Evolutionary conservation across 2,888 invertebrate genomes (phyloP), one percentile per base, ranked within the genome.

Genomic region (Patella caerulea): DNA sequence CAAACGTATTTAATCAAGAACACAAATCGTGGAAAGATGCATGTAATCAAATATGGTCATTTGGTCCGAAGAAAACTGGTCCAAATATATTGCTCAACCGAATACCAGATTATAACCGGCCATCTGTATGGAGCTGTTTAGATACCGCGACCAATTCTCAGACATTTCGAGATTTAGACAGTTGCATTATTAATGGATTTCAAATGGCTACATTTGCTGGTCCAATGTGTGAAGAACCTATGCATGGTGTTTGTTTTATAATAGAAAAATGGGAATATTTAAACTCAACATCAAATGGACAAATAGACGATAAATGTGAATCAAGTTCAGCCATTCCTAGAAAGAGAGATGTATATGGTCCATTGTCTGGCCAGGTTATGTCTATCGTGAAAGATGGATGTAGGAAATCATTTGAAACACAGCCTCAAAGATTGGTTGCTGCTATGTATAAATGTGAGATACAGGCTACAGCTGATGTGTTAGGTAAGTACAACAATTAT

Each of bases 151-250:
- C 74, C 19, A 75, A 79, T 11, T 56, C 29, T 2, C 59, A 74
- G n/a, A 77, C 73, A 29, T 70, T 87, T 52, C 80, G 89, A 70
- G 86, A 86, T 15, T 92, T 91, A 90, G 96, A 96, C 87, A 95
- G 95, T 89, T 87, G 89, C 78, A 84, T 92, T 77, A 80, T 91
- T 7, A 88, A 86, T 82, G 92, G 92, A 7, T 92, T 92, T 82
- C 91, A 92, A 83, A 92, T 97, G 91, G 96, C 96, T 9, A 94
- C 97, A 52, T 92, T 95, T 76, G 95, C 96, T 70, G 99, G 99
- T 0, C 99, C 99, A 0, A 91, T 99, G 71, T 99, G 99, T 92
- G 98, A 98, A 87, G 99, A 99, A 90, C 98, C 98, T 2, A 95
- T 99, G 95, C 96, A 95, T 93, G 98, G 98, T 1, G 97, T 98